A percentile compares a stretch with the other conserved stretches of the same genome.
Evolutionary conservation across 2,888 invertebrate species (phyloP).

Genomic region (Philereme transversata): DNA sequence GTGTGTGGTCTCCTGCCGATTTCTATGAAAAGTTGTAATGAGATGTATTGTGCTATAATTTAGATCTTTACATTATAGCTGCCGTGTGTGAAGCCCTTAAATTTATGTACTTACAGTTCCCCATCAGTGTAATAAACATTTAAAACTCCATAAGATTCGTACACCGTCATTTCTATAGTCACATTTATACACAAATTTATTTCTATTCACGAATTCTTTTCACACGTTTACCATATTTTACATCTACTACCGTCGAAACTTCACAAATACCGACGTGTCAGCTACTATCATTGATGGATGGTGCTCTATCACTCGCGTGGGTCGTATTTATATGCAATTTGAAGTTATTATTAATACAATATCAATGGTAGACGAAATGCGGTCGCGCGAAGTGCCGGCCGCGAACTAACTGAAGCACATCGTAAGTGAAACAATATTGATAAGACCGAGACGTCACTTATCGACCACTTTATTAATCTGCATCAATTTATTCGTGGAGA

Average conservation of each 20-base stretch:
- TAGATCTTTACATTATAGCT: too few species aligned
- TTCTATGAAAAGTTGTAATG: too few species aligned
- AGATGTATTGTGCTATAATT: too few species aligned
- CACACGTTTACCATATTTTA: slow-evolving; percentile 46
- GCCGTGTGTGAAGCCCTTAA: too few species aligned
- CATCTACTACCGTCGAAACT: slow-evolving; percentile 25
- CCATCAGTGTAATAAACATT: slow-evolving; percentile 72
- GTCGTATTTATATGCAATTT: slow-evolving; percentile 31
- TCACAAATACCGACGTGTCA: slow-evolving; percentile 33
- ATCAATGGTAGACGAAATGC: slow-evolving; percentile 46
- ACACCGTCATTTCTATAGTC: slow-evolving; percentile 67
- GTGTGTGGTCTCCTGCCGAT: too few species aligned
- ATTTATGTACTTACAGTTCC: slow-evolving; percentile 70
- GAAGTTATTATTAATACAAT: slow-evolving; percentile 41
- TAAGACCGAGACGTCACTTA: slow-evolving; percentile 73
- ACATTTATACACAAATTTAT: slow-evolving; percentile 51
- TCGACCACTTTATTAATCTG: slow-evolving; percentile 77
- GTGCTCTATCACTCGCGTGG: slow-evolving; percentile 32
- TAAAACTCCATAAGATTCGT: slow-evolving; percentile 58
- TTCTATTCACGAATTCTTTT: slow-evolving; percentile 40
- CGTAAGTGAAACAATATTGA: slow-evolving; percentile 72
- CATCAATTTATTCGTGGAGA: slow-evolving; percentile 77
- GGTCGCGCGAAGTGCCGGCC: slow-evolving; percentile 59
- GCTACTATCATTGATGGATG: slow-evolving; percentile 37
- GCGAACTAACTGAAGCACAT: slow-evolving; percentile 62